A percentile compares a stretch with the other conserved stretches of the same genome.
phyloP scores from a whole-genome alignment of 1,140 invertebrate species.

The Polypedilum vanderplanki region DNA sequence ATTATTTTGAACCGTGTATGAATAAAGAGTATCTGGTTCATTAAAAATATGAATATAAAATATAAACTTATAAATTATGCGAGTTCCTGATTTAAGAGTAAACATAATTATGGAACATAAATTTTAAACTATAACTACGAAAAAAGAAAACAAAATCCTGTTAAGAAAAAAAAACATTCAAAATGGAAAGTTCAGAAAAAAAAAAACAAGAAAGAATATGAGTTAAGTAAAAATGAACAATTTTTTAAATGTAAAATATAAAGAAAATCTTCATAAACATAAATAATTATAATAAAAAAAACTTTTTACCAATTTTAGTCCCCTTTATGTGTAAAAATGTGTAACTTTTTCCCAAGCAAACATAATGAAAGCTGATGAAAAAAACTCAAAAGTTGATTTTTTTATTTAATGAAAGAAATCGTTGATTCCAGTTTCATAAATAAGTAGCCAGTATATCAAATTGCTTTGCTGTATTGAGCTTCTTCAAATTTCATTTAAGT shows the following conservation, averaged over 20 bases:
- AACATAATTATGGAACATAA: neutral
- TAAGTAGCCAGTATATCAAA: neutral
- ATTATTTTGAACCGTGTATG: too few relatives aligned
- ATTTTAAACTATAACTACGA: neutral
- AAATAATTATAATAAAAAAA: constrained; percentile 24
- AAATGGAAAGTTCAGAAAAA: neutral
- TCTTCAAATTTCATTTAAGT: neutral
- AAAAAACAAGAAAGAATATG: neutral
- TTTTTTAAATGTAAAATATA: constrained; percentile 25
- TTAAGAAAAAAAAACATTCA: neutral
- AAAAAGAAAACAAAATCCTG: constrained; percentile 22
- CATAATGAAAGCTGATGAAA: neutral
- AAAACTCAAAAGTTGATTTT: constrained; percentile 1
- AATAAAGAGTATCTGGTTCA: too few relatives aligned
- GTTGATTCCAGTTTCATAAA: constrained; percentile 4
- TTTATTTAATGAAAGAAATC: constrained; percentile 1
- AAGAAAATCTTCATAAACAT: neutral
- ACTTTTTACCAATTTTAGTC: constrained; percentile 29
- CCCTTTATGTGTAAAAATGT: constrained; percentile 20
- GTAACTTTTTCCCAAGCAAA: neutral
- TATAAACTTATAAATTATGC: neutral
- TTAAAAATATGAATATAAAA: too few relatives aligned
- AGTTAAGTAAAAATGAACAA: neutral
- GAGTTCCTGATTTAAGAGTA: constrained; percentile 4
- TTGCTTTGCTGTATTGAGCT: too few relatives aligned